A percentile compares a stretch with the other conserved stretches of the same genome.
phyloP scores from a whole-genome alignment of 2,113 vertebrate species.

The Misgurnus anguillicaudatus region DNA sequence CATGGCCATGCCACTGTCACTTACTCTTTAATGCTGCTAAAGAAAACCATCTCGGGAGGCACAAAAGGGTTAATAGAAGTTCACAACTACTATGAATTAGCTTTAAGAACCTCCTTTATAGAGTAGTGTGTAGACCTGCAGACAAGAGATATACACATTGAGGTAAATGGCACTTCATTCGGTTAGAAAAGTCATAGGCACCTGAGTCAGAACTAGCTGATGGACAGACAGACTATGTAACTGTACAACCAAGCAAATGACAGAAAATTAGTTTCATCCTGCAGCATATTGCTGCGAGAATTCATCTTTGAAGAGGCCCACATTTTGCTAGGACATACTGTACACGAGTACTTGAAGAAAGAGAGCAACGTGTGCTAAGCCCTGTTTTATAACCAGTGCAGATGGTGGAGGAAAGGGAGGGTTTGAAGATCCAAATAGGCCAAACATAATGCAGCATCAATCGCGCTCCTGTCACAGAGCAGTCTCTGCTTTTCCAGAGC shows the following conservation, averaged over 20 bases:
- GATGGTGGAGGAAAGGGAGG: conserved; percentile 59
- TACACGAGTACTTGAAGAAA: background rate
- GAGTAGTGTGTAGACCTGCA: background rate
- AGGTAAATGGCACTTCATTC: no score
- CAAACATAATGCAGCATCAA: conserved; percentile 77
- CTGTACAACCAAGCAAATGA: background rate
- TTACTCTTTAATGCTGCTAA: conserved; percentile 56
- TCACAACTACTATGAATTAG: background rate
- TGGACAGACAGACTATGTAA: no score
- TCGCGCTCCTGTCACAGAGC: conserved; percentile 67
- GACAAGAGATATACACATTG: no score
- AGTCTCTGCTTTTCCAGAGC: conserved; percentile 68
- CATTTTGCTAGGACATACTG: no score
- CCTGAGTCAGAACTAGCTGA: no score
- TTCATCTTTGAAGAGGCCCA: conserved; percentile 56
- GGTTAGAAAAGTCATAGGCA: background rate
- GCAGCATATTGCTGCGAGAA: conserved; percentile 52
- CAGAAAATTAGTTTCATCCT: conserved; percentile 56
- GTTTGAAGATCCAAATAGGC: conserved; percentile 68
- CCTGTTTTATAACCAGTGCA: conserved; percentile 48
- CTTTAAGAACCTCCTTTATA: background rate
- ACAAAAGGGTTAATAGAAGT: background rate
- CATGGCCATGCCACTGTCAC: conserved; percentile 47
- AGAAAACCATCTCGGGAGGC: conserved; percentile 13
- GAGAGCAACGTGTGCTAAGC: conserved; percentile 37